Percentiles rank a stretch among this genome's conserved stretches.
These are phyloP conservation scores for Labeo catla DNA, from an alignment of 2,113 vertebrate genomes.

Conservation along the genomic window DNA sequence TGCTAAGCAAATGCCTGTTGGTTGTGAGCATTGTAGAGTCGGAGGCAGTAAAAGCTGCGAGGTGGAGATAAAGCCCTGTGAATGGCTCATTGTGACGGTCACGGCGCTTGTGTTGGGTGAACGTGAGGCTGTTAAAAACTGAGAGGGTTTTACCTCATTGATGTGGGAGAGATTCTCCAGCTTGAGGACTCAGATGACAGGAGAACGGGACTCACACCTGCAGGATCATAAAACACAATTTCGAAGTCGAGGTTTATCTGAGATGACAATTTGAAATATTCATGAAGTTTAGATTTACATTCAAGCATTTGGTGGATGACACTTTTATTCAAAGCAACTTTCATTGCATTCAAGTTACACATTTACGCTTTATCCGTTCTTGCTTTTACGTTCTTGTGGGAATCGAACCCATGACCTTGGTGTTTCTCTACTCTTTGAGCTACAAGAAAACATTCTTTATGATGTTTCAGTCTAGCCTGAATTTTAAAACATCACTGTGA, in stretches of 20 bases:
- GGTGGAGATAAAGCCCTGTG: constrained; percentile 28
- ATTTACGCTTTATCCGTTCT: too few species aligned
- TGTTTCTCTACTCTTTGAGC: too few species aligned
- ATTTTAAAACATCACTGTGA: neutral
- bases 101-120: neutral
- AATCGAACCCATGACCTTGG: too few species aligned
- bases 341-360: too few species aligned
- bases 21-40: neutral
- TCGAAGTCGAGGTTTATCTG: neutral
- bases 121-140: neutral
- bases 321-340: too few species aligned
- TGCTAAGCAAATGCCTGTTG: neutral
- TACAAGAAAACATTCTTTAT: neutral
- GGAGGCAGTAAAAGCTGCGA: constrained; percentile 13
- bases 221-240: neutral
- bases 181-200: constrained; percentile 17
- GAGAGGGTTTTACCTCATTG: constrained; percentile 33
- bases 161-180: constrained; percentile 26
- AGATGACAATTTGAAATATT: neutral
- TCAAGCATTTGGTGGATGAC: too few species aligned
- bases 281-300: neutral
- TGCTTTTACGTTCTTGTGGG: too few species aligned
- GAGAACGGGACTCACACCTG: constrained; percentile 21
- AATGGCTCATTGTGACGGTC: neutral
- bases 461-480: neutral